Evolutionary conservation across 2,888 invertebrate species (phyloP).

Genomic region (Synergus itoensis): DNA sequence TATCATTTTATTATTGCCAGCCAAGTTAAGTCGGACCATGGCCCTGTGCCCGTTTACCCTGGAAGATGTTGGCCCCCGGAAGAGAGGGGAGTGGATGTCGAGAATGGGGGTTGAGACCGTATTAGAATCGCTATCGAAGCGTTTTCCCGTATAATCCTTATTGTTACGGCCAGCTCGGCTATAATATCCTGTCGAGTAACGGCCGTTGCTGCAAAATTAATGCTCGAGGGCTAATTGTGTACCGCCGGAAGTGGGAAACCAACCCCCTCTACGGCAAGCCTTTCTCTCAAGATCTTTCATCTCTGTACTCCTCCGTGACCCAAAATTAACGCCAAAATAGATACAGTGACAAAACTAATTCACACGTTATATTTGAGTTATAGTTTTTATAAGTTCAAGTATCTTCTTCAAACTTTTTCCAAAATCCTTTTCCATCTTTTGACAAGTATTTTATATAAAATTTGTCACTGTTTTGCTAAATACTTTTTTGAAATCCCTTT

Average conservation of each 20-base stretch:
- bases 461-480: too few relatives aligned
- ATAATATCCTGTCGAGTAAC: slow-evolving; percentile 71
- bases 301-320: not conserved
- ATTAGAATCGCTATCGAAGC: slow-evolving; percentile 74
- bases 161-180: slow-evolving; percentile 70
- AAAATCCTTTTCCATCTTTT: too few relatives aligned
- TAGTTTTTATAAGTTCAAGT: too few relatives aligned
- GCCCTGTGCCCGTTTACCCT: slow-evolving; percentile 68
- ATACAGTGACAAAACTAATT: not conserved
- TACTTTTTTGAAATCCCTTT: too few relatives aligned
- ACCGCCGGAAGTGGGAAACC: slow-evolving; percentile 52
- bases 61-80: slow-evolving; percentile 56
- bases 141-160: slow-evolving; percentile 72
- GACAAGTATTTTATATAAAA: too few relatives aligned
- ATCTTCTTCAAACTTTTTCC: too few relatives aligned
- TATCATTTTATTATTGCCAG: slow-evolving; percentile 78
- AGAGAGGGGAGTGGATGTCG: slow-evolving; percentile 44
- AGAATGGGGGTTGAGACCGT: slow-evolving; percentile 57
- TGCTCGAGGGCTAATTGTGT: slow-evolving; percentile 70
- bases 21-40: slow-evolving; percentile 72
- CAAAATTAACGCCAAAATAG: too few relatives aligned
- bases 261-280: not conserved
- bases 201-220: slow-evolving; percentile 67
- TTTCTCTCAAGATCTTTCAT: not conserved
- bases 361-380: not conserved